phyloP scores from a whole-genome alignment of 2,888 invertebrate species.

The Tuta absoluta region DNA sequence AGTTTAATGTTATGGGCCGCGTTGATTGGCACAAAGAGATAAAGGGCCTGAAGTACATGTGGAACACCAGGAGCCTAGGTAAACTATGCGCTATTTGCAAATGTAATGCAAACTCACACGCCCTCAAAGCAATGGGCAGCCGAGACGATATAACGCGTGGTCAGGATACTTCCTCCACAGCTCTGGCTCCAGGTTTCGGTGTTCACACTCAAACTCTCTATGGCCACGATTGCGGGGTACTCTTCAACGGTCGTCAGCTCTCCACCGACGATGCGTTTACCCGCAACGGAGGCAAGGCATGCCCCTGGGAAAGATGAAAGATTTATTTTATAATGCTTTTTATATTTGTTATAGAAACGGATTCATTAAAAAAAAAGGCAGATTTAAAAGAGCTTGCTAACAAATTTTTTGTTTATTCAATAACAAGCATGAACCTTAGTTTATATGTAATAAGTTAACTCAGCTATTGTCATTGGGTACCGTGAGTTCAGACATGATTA shows the following conservation, averaged over 20 bases:
- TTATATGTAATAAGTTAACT: no score
- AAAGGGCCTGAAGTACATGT: no score
- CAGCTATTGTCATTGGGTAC: no score
- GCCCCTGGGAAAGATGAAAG: not conserved
- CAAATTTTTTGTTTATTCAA: no score
- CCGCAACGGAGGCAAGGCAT: not conserved
- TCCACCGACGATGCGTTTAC: slow-evolving; percentile 49
- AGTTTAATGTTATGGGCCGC: no score
- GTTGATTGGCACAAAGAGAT: no score
- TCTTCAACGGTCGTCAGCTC: slow-evolving; percentile 44
- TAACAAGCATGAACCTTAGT: no score
- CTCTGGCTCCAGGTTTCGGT: slow-evolving; percentile 45
- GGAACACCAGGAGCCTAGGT: not conserved
- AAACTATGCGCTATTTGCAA: not conserved
- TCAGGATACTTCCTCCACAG: slow-evolving; percentile 52
- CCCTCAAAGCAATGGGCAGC: slow-evolving; percentile 56
- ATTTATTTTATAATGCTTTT: not conserved
- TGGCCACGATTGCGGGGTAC: slow-evolving; percentile 51
- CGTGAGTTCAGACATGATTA: no score
- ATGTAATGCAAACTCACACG: slow-evolving; percentile 40
- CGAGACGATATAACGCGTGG: slow-evolving; percentile 42
- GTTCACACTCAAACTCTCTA: slow-evolving; percentile 39
- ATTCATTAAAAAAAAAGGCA: no score
- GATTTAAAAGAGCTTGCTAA: no score
- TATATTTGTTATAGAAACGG: no score